Conservation (phyloP, 2,888 invertebrate species). For the Eumacrocentrus americanus region DNA sequence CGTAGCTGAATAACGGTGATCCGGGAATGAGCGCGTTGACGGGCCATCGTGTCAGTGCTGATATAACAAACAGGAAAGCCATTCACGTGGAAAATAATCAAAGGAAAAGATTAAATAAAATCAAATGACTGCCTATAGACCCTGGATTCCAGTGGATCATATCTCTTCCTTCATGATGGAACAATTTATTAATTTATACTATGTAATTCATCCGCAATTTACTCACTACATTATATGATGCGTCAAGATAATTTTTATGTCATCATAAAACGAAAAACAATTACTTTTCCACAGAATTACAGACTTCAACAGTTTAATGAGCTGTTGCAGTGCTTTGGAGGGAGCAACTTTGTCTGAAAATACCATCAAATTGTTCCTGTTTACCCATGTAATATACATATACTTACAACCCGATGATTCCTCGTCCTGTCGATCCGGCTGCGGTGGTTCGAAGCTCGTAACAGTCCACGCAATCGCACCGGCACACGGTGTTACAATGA, state of each 20-base stretch:
- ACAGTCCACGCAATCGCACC: conserved; percentile 59
- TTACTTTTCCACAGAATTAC: background rate
- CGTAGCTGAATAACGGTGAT: conserved; percentile 56
- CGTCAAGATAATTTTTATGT: background rate
- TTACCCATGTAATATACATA: conserved; percentile 4
- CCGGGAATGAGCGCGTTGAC: conserved; percentile 56
- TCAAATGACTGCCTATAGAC: background rate
- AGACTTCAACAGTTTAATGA: too few species aligned
- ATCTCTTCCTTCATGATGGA: too few species aligned
- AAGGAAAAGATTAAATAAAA: conserved; percentile 18
- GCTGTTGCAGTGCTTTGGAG: too few species aligned
- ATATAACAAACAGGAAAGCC: conserved; percentile 16
- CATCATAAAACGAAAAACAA: background rate
- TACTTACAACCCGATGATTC: conserved; percentile 49
- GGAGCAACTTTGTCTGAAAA: background rate
- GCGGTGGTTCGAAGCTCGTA: conserved; percentile 57
- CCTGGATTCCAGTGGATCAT: too few species aligned
- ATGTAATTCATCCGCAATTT: background rate
- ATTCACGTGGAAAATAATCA: conserved; percentile 9
- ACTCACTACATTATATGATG: too few species aligned
- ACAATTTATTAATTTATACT: background rate
- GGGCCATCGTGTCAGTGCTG: conserved; percentile 51
- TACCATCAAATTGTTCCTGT: background rate
- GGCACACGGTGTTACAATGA: conserved; percentile 58
- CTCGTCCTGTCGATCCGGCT: conserved; percentile 50